Evolutionary conservation across 2,797 vertebrate species (phyloP), one percentile per base, ranked within the genome.

Genomic region (Acanthopagrus latus): DNA sequence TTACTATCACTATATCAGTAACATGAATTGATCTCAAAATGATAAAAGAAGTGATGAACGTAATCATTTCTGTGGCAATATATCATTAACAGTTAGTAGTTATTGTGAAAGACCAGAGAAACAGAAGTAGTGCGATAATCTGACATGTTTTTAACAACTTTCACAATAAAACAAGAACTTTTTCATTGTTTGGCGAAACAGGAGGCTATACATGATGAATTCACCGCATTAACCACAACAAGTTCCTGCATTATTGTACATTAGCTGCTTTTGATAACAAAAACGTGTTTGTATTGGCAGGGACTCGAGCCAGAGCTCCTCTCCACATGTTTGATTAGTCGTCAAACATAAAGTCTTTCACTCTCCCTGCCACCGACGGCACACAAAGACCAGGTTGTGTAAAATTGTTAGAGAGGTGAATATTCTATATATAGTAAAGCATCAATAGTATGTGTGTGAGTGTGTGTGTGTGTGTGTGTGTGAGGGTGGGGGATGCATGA

Each of bases 381-480:
- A 29, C 75, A 80, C 38, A 85, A 55, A 85, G 76, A 6, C 16
- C 78, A 78, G 69, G 80, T 71, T 90, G 84, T 86, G 73, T 65
- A 27, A 1, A 51, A 71, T 54, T 86, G 81, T 81, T 55, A 67
- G 50, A 2, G 12, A 65, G 48, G 58, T 79, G 74, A 51, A 67
- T 76, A 12, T 77, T 86, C 86, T 84, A 75, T 84, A 64, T 82
- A 74, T 85, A 88, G 85, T 50, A 46, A 74, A 60, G 66, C 41
- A 79, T 64, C 75, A 87, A 86, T 29, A 78, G 50, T 69, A 69
- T 62, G 63, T 74, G 50, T 69, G 54, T 69, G 56, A 73, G 70
- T 64, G 17, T 73, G 76, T 77, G 50, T 72, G 51, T 68, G 60
- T 7, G 69, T 8, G 20, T 21, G 72, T 10, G 64, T 0, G 50